Base-by-base conservation (phyloP, 2,113 vertebrate genomes). In the Microcebus lehilahytsara region DNA sequence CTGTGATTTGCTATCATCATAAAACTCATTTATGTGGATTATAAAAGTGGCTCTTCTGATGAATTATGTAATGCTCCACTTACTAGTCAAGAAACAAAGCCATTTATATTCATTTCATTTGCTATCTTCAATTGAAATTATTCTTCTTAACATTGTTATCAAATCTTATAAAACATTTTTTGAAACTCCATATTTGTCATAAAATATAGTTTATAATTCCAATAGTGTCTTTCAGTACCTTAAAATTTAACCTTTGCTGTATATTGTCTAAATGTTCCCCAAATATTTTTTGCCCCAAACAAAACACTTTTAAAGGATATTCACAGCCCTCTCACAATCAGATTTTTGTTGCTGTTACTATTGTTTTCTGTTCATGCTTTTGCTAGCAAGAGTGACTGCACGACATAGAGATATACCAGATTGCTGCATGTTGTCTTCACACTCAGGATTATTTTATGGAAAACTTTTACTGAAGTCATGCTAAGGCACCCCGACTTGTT, bases 11-110 rank as follows among this genome's bases (percentile, higher is more conserved):
- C 79, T 94, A 87, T 91, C 79, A 91, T 83, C 93, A 96, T 98
- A 95, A 97, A 97, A 96, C 80, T 94, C 86, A 98, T 97, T 97
- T 96, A 98, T 96, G 58, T 95, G 86, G 32, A 87, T 90, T 95
- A 92, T 97, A 97, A 98, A 98, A 96, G 51, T 91, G 74, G 23
- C 30, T 97, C 19, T 97, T 79, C 62, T 85, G 86, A 96, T 96
- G 86, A 98, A 93, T 96, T 95, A 95, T 95, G 89, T 91, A 94
- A 86, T 91, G 19, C 19, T 91, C 11, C 51, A 72, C 89, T 93
- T 96, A 94, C 49, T 67, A 97, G 83, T 87, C 79, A 91, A 46
- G 79, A 62, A 85, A 94, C 95, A 94, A 89, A 85, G 32, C 32
- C 66, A 96, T 90, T 95, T 96, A 79, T 91, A 94, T 93, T 75